Evolutionary conservation across 2,113 vertebrate genomes (phyloP).

Genomic region (Rhynchopsitta pachyrhyncha): DNA sequence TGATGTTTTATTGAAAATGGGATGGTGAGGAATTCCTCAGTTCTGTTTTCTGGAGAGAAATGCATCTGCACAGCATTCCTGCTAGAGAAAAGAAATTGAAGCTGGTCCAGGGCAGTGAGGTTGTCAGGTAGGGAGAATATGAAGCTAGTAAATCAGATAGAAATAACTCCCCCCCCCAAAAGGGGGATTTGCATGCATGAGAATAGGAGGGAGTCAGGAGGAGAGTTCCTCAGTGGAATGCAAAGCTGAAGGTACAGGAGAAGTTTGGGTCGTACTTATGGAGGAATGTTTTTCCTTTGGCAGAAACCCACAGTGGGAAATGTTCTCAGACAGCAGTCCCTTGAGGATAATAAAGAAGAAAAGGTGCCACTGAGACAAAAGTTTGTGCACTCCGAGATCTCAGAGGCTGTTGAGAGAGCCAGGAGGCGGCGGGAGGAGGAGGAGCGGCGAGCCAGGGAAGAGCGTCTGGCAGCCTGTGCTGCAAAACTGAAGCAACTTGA

Average conservation of each 20-base stretch:
- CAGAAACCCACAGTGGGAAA: slow-evolving; percentile 73
- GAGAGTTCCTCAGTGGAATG: not conserved
- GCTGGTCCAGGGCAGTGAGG: not conserved
- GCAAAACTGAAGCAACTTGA: slow-evolving; percentile 96
- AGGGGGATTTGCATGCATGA: not conserved
- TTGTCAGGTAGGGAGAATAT: not conserved
- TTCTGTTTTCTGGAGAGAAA: not conserved
- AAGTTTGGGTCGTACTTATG: not conserved
- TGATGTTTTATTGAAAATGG: not conserved
- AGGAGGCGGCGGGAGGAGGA: slow-evolving; percentile 91
- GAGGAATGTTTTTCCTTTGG: not conserved
- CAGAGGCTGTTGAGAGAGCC: slow-evolving; percentile 92
- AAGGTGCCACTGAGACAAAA: slow-evolving; percentile 84
- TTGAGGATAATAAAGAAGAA: slow-evolving; percentile 89
- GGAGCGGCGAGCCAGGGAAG: slow-evolving; percentile 90
- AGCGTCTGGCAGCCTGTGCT: slow-evolving; percentile 91
- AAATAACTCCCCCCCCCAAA: not conserved
- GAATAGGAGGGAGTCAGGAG: not conserved
- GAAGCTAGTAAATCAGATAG: not conserved
- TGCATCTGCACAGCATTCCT: not conserved
- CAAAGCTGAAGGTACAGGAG: not conserved
- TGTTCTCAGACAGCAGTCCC: slow-evolving; percentile 76
- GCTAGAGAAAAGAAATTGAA: not conserved
- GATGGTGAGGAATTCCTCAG: not conserved
- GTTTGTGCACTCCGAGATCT: slow-evolving; percentile 89